Percentiles rank a stretch among this genome's conserved stretches.
Conservation (phyloP, 2,888 invertebrate genomes). For the Drosophila robusta region DNA sequence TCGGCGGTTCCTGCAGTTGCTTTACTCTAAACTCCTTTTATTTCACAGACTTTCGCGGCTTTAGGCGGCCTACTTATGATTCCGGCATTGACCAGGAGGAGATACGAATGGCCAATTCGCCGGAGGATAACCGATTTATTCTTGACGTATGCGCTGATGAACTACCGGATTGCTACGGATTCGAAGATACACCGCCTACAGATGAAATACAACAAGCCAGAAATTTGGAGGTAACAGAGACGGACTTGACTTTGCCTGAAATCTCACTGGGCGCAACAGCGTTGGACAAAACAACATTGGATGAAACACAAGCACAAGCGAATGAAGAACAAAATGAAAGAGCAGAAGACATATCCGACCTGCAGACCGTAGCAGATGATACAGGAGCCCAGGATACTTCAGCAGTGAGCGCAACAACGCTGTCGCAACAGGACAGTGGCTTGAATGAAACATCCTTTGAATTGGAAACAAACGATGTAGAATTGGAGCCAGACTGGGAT, state of each 20-base stretch:
- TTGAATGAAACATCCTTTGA: conserved; percentile 1
- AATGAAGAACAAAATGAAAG: neutral
- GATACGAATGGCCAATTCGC: conserved; percentile 10
- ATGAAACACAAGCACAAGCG: neutral
- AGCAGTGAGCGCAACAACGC: neutral
- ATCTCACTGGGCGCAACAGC: conserved; percentile 1
- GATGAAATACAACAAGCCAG: conserved; percentile 22
- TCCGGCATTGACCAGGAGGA: conserved; percentile 64
- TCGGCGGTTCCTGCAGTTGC: neutral
- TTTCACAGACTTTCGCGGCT: conserved; percentile 62
- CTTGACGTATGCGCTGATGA: conserved; percentile 19
- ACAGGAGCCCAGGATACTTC: neutral
- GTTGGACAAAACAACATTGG: neutral
- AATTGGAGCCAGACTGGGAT: conserved; percentile 7
- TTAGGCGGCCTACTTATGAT: conserved; percentile 53
- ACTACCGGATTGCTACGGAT: neutral
- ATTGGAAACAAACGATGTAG: neutral
- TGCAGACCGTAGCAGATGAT: too few species aligned
- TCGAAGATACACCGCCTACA: neutral
- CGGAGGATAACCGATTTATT: conserved; percentile 19
- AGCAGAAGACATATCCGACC: neutral
- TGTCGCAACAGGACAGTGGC: neutral
- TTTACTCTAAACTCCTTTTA: neutral
- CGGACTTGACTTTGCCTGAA: neutral
- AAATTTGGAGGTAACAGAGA: neutral